phyloP scores from a whole-genome alignment of 2,888 invertebrate genomes.

The Halictus quadricinctus region DNA sequence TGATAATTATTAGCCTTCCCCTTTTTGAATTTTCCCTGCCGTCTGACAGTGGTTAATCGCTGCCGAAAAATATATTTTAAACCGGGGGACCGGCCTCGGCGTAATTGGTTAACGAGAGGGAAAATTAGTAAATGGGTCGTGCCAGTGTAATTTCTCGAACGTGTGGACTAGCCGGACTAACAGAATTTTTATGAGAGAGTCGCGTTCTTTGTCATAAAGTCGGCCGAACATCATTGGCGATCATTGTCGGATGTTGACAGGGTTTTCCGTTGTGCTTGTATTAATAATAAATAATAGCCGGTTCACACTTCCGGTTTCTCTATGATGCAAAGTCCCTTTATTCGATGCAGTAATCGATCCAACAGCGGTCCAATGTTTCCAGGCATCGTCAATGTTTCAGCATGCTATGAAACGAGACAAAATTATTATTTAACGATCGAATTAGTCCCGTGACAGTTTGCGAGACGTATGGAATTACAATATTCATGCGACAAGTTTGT shows the following conservation, averaged over 20 bases:
- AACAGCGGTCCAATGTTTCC: constrained; percentile 13
- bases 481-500: constrained; percentile 32
- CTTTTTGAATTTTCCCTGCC: neutral
- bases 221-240: neutral
- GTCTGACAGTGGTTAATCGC: constrained; percentile 39
- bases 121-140: constrained; percentile 62
- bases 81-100: constrained; percentile 30
- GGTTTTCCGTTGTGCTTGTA: neutral
- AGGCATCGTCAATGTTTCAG: constrained; percentile 4
- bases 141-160: constrained; percentile 47
- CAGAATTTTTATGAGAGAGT: constrained; percentile 50
- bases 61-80: constrained; percentile 37
- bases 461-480: constrained; percentile 10
- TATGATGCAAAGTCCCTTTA: constrained; percentile 6
- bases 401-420: constrained; percentile 12
- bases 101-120: constrained; percentile 62
- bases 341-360: constrained; percentile 27
- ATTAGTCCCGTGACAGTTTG: constrained; percentile 14
- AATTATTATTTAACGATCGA: constrained; percentile 23
- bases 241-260: neutral
- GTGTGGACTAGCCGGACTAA: constrained; percentile 25
- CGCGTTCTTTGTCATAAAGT: constrained; percentile 29
- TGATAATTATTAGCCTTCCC: constrained; percentile 29
- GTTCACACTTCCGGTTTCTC: neutral
- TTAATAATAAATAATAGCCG: neutral